These are phyloP conservation scores for Noctua janthe DNA, from an alignment of 2,888 invertebrate species.

Conservation along the genomic window DNA sequence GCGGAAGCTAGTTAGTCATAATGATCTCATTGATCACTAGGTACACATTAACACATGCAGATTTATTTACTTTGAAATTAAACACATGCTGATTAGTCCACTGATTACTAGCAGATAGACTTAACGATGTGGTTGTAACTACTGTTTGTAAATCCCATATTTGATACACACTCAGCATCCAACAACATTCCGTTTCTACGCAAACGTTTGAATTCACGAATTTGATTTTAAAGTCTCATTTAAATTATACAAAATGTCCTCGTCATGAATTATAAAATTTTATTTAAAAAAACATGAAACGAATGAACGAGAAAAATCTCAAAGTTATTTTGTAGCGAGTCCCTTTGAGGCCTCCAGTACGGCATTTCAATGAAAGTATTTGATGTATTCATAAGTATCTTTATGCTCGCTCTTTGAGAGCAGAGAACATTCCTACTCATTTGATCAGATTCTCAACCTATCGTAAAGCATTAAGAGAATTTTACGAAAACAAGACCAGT, in stretches of 20 bases:
- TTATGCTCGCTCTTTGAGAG: constrained; percentile 26
- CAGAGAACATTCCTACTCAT: constrained; percentile 27
- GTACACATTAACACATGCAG: neutral
- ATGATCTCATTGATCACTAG: neutral
- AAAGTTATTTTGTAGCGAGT: constrained; percentile 43
- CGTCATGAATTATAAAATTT: constrained; percentile 37
- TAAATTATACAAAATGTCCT: constrained; percentile 6
- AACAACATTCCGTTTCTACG: neutral
- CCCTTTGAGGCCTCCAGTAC: constrained; percentile 42
- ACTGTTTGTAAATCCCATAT: neutral
- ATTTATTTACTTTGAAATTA: neutral
- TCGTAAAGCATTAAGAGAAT: neutral
- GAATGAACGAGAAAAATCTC: constrained; percentile 43
- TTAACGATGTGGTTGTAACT: neutral
- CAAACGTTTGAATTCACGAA: neutral
- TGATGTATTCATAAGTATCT: constrained; percentile 46
- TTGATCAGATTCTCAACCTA: constrained; percentile 8
- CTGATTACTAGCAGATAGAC: neutral
- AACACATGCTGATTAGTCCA: neutral
- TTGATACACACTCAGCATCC: neutral
- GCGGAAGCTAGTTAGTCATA: neutral
- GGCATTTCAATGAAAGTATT: constrained; percentile 47
- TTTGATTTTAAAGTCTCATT: constrained; percentile 2
- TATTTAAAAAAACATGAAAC: constrained; percentile 39
- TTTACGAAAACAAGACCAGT: neutral